A percentile compares a stretch with the other conserved stretches of the same genome.
phyloP scores from a whole-genome alignment of 2,113 vertebrate species.

The Bufo bufo region DNA sequence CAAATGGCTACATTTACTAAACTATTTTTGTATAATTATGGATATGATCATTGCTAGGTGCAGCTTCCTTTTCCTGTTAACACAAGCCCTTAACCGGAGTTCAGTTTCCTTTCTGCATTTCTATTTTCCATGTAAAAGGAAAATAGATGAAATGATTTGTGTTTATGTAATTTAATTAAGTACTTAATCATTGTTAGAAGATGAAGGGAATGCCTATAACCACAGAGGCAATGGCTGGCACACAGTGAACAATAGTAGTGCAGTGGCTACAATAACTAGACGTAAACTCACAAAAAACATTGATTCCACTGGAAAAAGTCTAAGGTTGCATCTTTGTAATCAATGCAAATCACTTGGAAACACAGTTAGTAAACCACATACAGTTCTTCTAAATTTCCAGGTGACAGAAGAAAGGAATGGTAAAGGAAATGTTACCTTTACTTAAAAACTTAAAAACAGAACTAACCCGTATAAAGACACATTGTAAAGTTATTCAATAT shows the following conservation, averaged over 20 bases:
- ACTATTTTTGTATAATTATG: not conserved
- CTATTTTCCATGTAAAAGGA: conserved; percentile 16
- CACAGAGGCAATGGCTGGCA: not conserved
- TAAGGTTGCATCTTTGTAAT: not conserved
- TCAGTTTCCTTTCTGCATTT: not conserved
- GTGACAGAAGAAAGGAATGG: too few species aligned
- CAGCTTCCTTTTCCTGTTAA: conserved; percentile 35
- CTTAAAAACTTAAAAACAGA: too few species aligned
- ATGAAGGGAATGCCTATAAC: not conserved
- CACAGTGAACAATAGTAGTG: not conserved
- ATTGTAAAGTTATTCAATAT: too few species aligned
- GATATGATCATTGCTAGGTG: not conserved
- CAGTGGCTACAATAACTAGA: not conserved
- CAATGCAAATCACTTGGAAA: not conserved
- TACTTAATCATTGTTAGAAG: conserved; percentile 6
- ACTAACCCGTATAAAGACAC: too few species aligned
- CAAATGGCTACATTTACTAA: not conserved
- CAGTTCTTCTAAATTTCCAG: too few species aligned
- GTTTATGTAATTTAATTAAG: not conserved
- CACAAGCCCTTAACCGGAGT: not conserved
- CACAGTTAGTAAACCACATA: not conserved
- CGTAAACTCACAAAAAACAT: not conserved
- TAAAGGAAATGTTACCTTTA: too few species aligned
- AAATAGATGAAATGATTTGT: conserved; percentile 9
- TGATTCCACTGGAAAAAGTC: not conserved